Evolutionary conservation across 2,113 vertebrate species (phyloP), one percentile per base, ranked within the genome.

Genomic region (Apistogramma diplotaenia): DNA sequence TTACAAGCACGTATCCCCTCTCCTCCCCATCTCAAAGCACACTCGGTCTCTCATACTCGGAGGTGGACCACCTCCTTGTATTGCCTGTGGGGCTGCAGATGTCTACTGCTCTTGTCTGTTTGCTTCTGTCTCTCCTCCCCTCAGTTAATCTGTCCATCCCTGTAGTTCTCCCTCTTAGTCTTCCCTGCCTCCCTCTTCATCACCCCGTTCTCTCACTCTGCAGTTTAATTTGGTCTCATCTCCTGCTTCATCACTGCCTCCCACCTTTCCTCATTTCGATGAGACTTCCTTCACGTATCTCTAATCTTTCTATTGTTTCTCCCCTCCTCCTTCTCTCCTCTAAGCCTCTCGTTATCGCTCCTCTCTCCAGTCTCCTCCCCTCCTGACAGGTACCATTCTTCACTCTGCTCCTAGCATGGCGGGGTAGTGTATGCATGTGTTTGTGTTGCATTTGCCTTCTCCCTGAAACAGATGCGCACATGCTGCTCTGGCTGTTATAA

Each of bases 301-400:
- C 78, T 89, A 88, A 91, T 91, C 91, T 89, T 62, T 67, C 80
- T 71, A 84, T 82, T 55, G 29, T 74, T 76, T 57, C 84, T 88
- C 27, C 37, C 33, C 74, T 86, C 67, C 85, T 80, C 73, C 59
- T 8, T 35, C 33, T 57, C 60, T 49, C 61, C 80, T 83, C 76
- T 4, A 49, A 73, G 78, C 74, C 76, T 79, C 86, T 87, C 23
- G 77, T 90, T 91, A 91, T 90, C 85, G 4, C 89, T 65, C 56
- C 76, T 74, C 75, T 87, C 81, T 82, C 37, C 76, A 23, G 78
- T 90, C 87, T 89, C 77, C 85, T 85, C 84, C 85, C 84, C 61
- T 71, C 46, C 78, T 92, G 93, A 93, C 92, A 92, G 89, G 87
- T 86, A 84, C 89, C 80, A 93, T 92, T 90, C 89, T 85, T 94